A percentile compares a stretch with the other conserved stretches of the same genome.
phyloP scores from a whole-genome alignment of 30 jellyfish, hydroid and myxozoan species.

The Chrysaora quinquecirrha region DNA sequence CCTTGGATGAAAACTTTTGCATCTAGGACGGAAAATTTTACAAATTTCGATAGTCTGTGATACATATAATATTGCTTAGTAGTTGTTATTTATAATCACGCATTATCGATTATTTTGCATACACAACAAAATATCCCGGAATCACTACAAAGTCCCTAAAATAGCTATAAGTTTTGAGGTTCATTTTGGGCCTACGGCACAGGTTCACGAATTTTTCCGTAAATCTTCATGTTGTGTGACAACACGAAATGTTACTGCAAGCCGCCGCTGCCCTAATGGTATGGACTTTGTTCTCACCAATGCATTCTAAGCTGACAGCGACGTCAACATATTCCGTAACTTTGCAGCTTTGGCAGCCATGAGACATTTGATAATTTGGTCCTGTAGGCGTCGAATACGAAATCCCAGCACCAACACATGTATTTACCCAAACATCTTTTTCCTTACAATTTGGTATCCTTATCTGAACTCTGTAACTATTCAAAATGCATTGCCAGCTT shows the following conservation, averaged over 20 bases:
- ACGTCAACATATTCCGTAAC: constrained; percentile 33
- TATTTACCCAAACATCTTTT: constrained; percentile 46
- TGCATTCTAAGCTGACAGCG: constrained; percentile 28
- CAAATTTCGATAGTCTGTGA: too few species aligned
- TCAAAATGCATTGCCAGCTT: constrained; percentile 16
- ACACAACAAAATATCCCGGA: too few species aligned
- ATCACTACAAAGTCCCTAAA: too few species aligned
- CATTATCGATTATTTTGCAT: too few species aligned
- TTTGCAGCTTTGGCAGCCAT: constrained; percentile 33
- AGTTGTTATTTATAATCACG: too few species aligned
- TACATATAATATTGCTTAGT: too few species aligned
- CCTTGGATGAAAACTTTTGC: too few species aligned
- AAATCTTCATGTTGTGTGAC: too few species aligned
- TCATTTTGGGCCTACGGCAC: too few species aligned
- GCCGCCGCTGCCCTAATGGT: constrained; percentile 35
- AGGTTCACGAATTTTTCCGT: too few species aligned
- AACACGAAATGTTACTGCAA: background rate
- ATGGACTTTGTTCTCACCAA: constrained; percentile 23
- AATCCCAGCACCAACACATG: constrained; percentile 56
- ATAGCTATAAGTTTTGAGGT: too few species aligned
- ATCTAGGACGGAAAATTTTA: too few species aligned
- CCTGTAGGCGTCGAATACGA: constrained; percentile 31
- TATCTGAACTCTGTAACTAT: constrained; percentile 30
- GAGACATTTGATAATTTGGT: background rate
- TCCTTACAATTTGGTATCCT: constrained; percentile 18